Conservation (phyloP, 2,888 invertebrate species). For the Drosophila stalkeri region DNA sequence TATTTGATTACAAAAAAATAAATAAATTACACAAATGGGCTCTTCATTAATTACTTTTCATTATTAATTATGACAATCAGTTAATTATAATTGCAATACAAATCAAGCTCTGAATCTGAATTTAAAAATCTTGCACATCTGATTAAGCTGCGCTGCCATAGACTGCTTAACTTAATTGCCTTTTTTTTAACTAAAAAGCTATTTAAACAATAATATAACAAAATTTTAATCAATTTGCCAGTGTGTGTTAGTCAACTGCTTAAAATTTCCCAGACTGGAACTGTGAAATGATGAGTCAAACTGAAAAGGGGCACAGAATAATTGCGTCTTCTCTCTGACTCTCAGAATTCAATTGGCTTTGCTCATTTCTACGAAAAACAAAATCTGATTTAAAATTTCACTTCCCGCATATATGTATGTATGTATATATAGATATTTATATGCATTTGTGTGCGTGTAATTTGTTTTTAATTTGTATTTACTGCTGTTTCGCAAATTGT, state of each 20-base stretch:
- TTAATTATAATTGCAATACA: not conserved
- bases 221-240: not conserved
- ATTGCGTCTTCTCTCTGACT: constrained; percentile 26
- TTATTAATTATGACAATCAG: constrained; percentile 8
- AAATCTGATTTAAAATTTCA: constrained; percentile 55
- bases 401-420: constrained; percentile 54
- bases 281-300: constrained; percentile 31
- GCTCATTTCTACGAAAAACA: constrained; percentile 14
- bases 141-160: not conserved
- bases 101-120: not conserved
- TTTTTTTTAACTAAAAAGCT: not conserved
- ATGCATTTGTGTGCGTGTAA: constrained; percentile 20
- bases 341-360: constrained; percentile 28
- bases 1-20: not conserved
- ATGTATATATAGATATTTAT: not conserved
- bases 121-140: constrained; percentile 1
- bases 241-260: constrained; percentile 33
- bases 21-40: not conserved
- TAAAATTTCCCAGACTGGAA: constrained; percentile 2
- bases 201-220: constrained; percentile 10
- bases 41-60: not conserved
- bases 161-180: not conserved
- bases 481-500: constrained; percentile 36
- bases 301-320: constrained; percentile 3
- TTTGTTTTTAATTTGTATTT: constrained; percentile 48